Evolutionary conservation across 2,113 vertebrate genomes (phyloP), one percentile per base, ranked within the genome.

Genomic region (Proteles cristata): DNA sequence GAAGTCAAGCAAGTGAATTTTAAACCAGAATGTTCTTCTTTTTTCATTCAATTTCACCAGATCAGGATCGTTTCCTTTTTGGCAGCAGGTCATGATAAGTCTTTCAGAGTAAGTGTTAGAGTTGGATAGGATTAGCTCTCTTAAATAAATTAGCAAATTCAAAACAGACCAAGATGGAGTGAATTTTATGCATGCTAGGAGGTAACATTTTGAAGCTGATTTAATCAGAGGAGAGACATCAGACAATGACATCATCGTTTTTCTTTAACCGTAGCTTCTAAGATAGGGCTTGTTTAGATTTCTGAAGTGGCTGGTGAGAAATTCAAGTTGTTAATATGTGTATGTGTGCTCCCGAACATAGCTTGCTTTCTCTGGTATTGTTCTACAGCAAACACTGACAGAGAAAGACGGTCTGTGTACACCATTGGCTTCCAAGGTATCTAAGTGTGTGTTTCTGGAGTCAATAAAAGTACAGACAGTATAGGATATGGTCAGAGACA

Each of bases 91-190:
- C 23, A 50, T 14, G 15, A 16, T 28, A 71, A 50, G 14, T 94
- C 31, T 88, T 97, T 93, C 31, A 83, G 66, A 79, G 39, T 92
- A 87, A 90, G 88, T 65, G 19, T 74, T 95, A 97, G 50, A 65
- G 26, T 94, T 83, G 87, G 43, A 87, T n/a, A 71, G 8, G 7
- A 77, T 93, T 77, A 90, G 5, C 14, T 93, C 19, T 90, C 53
- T 82, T 50, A 95, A 89, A 88, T 79, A 65, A 84, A 87, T 65
- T 58, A 92, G 74, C 8, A 85, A 68, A 80, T 88, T 94, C 11
- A 91, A 93, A 93, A 58, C 39, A 95, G 82, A 74, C 73, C 65
- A 65, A 83, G 26, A 55, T 4, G 21, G 16, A 76, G 8, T 80
- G 65, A 69, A 77, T 82, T 96, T 50, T 94, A 26, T 73, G 9